These are phyloP conservation scores for Philaethria dido DNA, from an alignment of 2,888 invertebrate species.

Conservation along the genomic window DNA sequence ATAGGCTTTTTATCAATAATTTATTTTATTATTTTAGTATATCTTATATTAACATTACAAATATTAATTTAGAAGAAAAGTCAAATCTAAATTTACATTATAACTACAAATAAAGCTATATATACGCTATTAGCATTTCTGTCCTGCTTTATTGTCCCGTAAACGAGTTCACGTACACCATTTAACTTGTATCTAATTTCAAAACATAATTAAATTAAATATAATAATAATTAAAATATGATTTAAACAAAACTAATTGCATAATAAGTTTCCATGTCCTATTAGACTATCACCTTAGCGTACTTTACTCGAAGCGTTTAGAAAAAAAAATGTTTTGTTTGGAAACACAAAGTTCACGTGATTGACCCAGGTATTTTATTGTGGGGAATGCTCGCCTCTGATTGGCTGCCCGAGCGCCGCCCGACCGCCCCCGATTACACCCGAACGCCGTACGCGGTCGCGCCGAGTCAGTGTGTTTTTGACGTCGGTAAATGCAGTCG, in stretches of 20 bases:
- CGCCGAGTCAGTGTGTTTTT: conserved; percentile 84
- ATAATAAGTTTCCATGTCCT: not conserved
- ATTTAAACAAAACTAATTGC: not conserved
- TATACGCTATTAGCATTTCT: too few relatives aligned
- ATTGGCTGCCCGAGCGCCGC: conserved; percentile 81
- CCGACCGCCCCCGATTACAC: conserved; percentile 79
- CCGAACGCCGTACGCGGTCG: conserved; percentile 62
- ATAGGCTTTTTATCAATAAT: not conserved
- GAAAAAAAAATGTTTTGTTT: conserved; percentile 86
- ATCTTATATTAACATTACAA: too few relatives aligned
- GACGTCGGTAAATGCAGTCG: conserved; percentile 87
- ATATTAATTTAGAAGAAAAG: too few relatives aligned
- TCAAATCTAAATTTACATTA: not conserved
- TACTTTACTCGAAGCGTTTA: conserved; percentile 43
- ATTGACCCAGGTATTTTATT: conserved; percentile 84
- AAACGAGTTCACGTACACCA: conserved; percentile 7
- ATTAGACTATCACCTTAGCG: conserved; percentile 21
- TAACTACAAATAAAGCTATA: not conserved
- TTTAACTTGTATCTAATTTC: not conserved
- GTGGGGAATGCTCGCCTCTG: conserved; percentile 63
- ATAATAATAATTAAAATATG: not conserved
- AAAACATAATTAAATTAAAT: not conserved
- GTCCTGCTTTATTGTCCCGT: not conserved
- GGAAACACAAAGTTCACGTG: conserved; percentile 89
- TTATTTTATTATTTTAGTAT: not conserved